Evolutionary conservation across 2,113 vertebrate genomes (phyloP), one percentile per base, ranked within the genome.

Genomic region (Prochilodus magdalenae): DNA sequence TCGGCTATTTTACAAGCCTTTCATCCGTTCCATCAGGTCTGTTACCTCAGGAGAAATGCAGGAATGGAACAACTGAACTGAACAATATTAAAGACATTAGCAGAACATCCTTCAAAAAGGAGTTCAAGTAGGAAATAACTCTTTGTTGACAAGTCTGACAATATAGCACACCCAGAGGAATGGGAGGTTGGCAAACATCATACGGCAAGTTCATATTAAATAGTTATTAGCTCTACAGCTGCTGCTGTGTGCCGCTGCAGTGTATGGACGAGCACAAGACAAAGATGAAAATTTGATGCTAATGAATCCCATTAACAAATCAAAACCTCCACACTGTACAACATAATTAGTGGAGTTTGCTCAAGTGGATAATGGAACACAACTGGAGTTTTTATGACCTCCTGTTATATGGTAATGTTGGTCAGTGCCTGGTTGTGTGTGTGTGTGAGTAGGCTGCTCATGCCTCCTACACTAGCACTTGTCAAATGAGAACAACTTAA

Each of bases 221-320:
- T 24, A 24, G 33, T 44, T 40, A 44, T 70, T 70, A 44, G 33
- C 66, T 40, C 10, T 70, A 70, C 33, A 70, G 33, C 40, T 13
- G 22, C n/a, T 13, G 40, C 66, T 69, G 66, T 40, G 18, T 66
- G 29, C 1, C 8, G 8, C 30, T 29, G 30, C 14, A 66, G 63
- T 18, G 63, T 33, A 33, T 20, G 44, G 66, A 70, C 14, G 33
- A 70, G 20, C 30, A 40, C 1, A n/a, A 24, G 33, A 70, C 18
- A n/a, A 60, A 26, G 57, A 24, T 4, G 57, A 26, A 69, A 69
- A 18, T 24, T 22, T 14, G 24, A 5, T 70, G 33, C 66, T 44
- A 70, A 70, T 70, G 66, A 70, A 70, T 24, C 14, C 20, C 36
- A 70, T 70, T 44, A 22, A 13, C 66, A 24, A 40, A 70, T n/a